phyloP scores from a whole-genome alignment of 2,113 vertebrate genomes.

The Daphoenositta chrysoptera region DNA sequence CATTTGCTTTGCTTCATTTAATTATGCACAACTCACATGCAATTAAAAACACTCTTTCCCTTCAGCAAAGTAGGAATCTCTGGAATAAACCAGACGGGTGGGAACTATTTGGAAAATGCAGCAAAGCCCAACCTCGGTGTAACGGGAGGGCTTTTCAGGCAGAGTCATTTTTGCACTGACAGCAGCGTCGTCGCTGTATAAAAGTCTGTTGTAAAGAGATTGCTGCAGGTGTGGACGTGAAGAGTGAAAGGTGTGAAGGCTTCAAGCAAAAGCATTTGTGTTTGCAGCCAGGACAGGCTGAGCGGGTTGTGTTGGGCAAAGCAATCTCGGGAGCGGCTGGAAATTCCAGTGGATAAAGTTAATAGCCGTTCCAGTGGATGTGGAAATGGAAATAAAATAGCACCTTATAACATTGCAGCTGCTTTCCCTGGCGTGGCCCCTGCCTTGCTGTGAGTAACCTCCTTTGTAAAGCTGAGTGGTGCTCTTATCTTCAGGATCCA shows the following conservation, averaged over 20 bases:
- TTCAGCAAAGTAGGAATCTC: slow-evolving; percentile 1
- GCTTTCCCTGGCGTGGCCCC: slow-evolving; percentile 15
- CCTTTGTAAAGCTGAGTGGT: neutral
- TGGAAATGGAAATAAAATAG: slow-evolving; percentile 64
- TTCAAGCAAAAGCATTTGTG: neutral
- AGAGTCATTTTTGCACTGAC: neutral
- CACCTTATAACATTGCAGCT: slow-evolving; percentile 46
- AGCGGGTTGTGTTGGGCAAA: neutral
- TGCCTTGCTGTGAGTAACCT: neutral
- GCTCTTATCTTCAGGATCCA: neutral
- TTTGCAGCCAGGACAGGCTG: slow-evolving; percentile 26
- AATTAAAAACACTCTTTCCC: neutral
- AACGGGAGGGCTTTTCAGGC: neutral
- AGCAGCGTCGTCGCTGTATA: accelerated
- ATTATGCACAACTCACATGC: neutral
- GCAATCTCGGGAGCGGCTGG: slow-evolving; percentile 22
- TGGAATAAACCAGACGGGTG: neutral
- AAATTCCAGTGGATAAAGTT: slow-evolving; percentile 59
- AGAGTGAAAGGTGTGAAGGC: slow-evolving; percentile 18
- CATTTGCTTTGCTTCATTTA: neutral
- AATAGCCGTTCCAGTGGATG: slow-evolving; percentile 32
- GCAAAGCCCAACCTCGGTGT: neutral
- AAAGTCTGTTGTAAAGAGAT: neutral
- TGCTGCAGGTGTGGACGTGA: neutral
- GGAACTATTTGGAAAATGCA: neutral